Base-by-base conservation (phyloP, 2,888 invertebrate species). In the Euzetes globulus region DNA sequence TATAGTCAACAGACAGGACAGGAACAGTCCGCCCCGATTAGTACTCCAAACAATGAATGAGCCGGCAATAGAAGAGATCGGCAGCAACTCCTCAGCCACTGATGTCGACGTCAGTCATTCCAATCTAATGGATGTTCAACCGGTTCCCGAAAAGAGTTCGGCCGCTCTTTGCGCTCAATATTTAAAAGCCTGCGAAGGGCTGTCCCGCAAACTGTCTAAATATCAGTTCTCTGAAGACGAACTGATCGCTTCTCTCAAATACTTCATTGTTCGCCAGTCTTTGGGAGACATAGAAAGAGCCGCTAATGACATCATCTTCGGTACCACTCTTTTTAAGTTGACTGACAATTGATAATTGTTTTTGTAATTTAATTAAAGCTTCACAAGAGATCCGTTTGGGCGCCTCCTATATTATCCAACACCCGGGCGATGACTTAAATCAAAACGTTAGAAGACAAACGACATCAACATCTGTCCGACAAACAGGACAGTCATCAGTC, bases 81-180 rank as follows among this genome's bases (percentile, higher is more conserved):
- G 33, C 47, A 47, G 47, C 13, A 47, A 47, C 47, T 17, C 47
- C 13, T 47, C 47, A 3, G 3, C 47, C n/a, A 19, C 52, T 19
- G 52, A 52, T 1, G 52, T 19, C 27, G 58, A 22, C 6, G 13
- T 55, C 22, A 55, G n/a, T 55, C 22, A 22, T 17, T 9, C 55
- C 55, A 55, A 55, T 22, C 19, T 9, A 29, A n/a, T 29, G 63
- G 37, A 65, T 4, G 29, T 37, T 4, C 9, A 37, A 11, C 7
- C 37, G n/a, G 7, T 65, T 6, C 37, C 65, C n/a, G 60, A 11
- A 2, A 60, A 60, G 33, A 60, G 29, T 19, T 65, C 65, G 15
- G 68, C 37, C 68, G 37, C 37, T 41, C 68, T 45, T 2, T 68
- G 68, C 45, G 68, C 68, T 19, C 68, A 68, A 45, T 68, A 68